A percentile compares a stretch with the other conserved stretches of the same genome.
These are phyloP conservation scores for Trilocha varians DNA, from an alignment of 2,888 invertebrate species.

Conservation along the genomic window DNA sequence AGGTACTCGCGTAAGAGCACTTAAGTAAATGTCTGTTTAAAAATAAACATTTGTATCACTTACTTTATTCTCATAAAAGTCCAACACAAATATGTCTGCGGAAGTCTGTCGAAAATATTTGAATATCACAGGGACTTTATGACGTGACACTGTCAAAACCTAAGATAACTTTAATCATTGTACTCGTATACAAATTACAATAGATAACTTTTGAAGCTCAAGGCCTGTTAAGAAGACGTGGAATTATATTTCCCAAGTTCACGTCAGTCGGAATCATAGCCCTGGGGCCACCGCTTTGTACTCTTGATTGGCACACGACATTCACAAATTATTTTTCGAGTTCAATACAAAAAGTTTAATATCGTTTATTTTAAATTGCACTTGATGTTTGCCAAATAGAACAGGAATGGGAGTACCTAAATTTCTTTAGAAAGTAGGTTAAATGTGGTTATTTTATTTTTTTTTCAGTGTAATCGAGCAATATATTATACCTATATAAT, in stretches of 20 bases:
- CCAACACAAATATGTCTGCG: slow-evolving; percentile 26
- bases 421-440: no score
- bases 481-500: no score
- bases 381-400: no score
- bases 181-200: not conserved
- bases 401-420: no score
- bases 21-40: slow-evolving; percentile 2
- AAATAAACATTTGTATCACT: slow-evolving; percentile 17
- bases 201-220: not conserved
- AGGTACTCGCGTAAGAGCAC: not conserved
- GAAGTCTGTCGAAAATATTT: no score
- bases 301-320: slow-evolving; percentile 43
- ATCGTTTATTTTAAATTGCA: no score
- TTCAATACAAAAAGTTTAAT: no score
- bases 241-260: slow-evolving; percentile 2
- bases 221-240: slow-evolving; percentile 3
- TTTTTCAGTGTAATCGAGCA: no score
- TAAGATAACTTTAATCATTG: slow-evolving; percentile 11
- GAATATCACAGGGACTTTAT: no score
- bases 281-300: slow-evolving; percentile 32
- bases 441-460: no score
- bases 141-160: no score
- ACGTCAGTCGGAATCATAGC: slow-evolving; percentile 10
- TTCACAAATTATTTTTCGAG: slow-evolving; percentile 34
- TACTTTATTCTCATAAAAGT: slow-evolving; percentile 19